phyloP scores from a whole-genome alignment of 2,888 invertebrate species.

The Drosophila leonis region DNA sequence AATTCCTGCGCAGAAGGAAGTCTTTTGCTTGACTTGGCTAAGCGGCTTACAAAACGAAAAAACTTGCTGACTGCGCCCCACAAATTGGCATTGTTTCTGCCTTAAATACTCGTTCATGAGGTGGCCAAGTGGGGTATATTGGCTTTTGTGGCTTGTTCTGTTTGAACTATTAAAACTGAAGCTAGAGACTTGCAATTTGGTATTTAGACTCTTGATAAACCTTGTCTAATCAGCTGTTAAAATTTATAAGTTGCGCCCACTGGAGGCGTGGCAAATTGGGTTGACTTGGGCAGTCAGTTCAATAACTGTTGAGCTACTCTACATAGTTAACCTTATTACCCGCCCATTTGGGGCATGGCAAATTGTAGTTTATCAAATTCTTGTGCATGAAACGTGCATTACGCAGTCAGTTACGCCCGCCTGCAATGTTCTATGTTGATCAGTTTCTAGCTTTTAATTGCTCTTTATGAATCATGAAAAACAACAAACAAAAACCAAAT shows the following conservation, averaged over 20 bases:
- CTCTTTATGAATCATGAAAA: conserved; percentile 61
- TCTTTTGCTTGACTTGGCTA: conserved; percentile 45
- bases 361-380: neutral
- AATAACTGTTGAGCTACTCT: no score
- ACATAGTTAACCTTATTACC: neutral
- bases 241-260: no score
- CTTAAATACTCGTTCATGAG: neutral
- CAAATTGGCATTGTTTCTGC: conserved; percentile 22
- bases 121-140: neutral
- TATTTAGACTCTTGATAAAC: neutral
- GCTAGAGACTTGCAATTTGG: neutral
- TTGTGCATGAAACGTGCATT: neutral
- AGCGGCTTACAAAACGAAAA: conserved; percentile 57
- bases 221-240: neutral
- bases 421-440: neutral
- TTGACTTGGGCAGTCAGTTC: no score
- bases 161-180: neutral
- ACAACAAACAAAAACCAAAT: conserved; percentile 43
- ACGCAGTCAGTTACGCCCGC: neutral
- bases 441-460: conserved; percentile 62
- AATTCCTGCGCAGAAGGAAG: conserved; percentile 71
- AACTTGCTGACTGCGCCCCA: conserved; percentile 42
- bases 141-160: neutral
- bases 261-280: neutral
- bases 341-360: neutral